These are phyloP conservation scores for Drosophila varians DNA, from an alignment of 1,140 invertebrate genomes.

Conservation along the genomic window DNA sequence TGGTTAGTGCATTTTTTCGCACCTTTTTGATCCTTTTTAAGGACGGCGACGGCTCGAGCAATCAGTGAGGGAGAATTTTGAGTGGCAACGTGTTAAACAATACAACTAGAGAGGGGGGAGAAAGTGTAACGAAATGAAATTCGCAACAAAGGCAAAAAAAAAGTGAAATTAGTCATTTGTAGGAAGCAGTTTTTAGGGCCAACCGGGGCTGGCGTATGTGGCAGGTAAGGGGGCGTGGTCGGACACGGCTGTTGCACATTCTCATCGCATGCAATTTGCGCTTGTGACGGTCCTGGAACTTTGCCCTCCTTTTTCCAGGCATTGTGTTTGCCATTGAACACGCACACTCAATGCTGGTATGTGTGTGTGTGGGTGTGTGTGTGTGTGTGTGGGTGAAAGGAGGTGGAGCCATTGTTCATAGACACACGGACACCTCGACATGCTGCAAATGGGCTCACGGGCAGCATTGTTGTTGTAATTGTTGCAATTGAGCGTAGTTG, in stretches of 20 bases:
- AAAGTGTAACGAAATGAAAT: slow-evolving; percentile 56
- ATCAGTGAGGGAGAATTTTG: slow-evolving; percentile 63
- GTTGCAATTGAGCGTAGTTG: slow-evolving; percentile 72
- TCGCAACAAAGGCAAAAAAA: slow-evolving; percentile 47
- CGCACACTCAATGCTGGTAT: slow-evolving; percentile 53
- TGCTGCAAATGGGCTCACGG: slow-evolving; percentile 54
- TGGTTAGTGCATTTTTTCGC: background rate
- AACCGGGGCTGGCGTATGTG: background rate
- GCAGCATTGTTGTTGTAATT: slow-evolving; percentile 73
- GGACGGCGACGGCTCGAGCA: slow-evolving; percentile 34
- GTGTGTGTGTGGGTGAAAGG: slow-evolving; percentile 3
- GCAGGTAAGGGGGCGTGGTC: slow-evolving; percentile 12
- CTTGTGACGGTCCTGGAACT: slow-evolving; percentile 37
- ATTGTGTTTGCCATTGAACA: slow-evolving; percentile 78
- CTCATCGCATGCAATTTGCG: slow-evolving; percentile 67
- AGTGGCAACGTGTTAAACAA: slow-evolving; percentile 61
- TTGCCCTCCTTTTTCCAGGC: slow-evolving; percentile 31
- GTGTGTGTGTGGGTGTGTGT: slow-evolving; percentile 8
- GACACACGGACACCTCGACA: slow-evolving; percentile 56
- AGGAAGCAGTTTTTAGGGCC: slow-evolving; percentile 32
- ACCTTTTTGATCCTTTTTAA: background rate
- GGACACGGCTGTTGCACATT: slow-evolving; percentile 74
- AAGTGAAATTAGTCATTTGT: slow-evolving; percentile 76
- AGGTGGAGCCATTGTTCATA: slow-evolving; percentile 31
- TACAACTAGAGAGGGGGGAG: slow-evolving; percentile 18